These are phyloP conservation scores for Maniola jurtina DNA, from an alignment of 1,140 invertebrate species.

Conservation along the genomic window DNA sequence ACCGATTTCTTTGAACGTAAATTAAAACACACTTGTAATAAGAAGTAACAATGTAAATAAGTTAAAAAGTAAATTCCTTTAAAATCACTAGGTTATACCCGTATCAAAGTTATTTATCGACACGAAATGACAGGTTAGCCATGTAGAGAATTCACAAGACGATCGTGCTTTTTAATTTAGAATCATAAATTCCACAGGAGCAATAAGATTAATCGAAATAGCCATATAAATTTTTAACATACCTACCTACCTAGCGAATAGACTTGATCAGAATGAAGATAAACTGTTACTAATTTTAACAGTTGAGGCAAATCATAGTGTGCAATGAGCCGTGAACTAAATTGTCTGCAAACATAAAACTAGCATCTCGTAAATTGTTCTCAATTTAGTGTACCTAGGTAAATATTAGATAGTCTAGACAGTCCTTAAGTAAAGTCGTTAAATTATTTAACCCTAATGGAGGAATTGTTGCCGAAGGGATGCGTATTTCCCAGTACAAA, in stretches of 20 bases:
- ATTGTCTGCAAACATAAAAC: constrained; percentile 66
- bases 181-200: constrained; percentile 22
- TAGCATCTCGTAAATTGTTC: constrained; percentile 61
- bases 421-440: constrained; percentile 34
- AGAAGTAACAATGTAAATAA: neutral
- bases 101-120: constrained; percentile 15
- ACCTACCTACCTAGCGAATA: constrained; percentile 10
- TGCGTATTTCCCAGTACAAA: too few species aligned
- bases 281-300: constrained; percentile 25
- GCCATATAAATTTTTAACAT: constrained; percentile 21
- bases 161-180: constrained; percentile 22
- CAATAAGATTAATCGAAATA: constrained; percentile 21
- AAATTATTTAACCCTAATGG: constrained; percentile 35
- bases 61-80: constrained; percentile 1
- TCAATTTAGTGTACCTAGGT: constrained; percentile 56
- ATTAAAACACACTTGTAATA: too few species aligned
- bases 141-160: constrained; percentile 12
- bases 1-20: too few species aligned
- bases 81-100: constrained; percentile 13
- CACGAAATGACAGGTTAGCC: constrained; percentile 21
- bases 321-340: constrained; percentile 61
- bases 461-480: too few species aligned
- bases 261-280: constrained; percentile 19
- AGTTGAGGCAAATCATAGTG: constrained; percentile 44
- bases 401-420: constrained; percentile 44